Conservation (phyloP, 1,140 invertebrate species). For the Drosophila baimaii region DNA sequence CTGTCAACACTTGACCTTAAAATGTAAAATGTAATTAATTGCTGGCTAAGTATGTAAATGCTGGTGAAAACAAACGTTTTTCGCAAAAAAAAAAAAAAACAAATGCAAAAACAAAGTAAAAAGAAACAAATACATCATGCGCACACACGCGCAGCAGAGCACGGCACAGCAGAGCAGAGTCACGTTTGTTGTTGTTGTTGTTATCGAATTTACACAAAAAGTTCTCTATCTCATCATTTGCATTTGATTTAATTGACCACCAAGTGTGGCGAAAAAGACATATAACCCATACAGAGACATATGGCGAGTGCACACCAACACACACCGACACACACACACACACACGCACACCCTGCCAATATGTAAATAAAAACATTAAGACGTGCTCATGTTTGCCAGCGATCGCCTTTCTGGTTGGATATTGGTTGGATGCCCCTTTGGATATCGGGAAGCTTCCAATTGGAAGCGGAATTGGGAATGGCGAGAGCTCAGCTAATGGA, state of each 20-base stretch:
- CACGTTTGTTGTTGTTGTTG: conserved; percentile 54
- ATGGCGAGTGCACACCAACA: conserved; percentile 23
- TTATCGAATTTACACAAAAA: conserved; percentile 65
- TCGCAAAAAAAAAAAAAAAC: conserved; percentile 12
- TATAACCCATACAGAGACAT: conserved; percentile 8
- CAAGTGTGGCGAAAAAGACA: conserved; percentile 43
- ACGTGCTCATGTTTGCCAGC: conserved; percentile 24
- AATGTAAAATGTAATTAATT: conserved; percentile 69
- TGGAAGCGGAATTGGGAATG: conserved; percentile 19
- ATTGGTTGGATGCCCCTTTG: conserved; percentile 18
- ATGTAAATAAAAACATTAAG: conserved; percentile 80
- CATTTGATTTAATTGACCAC: conserved; percentile 74
- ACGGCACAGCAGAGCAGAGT: conserved; percentile 5
- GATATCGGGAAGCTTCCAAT: conserved; percentile 20
- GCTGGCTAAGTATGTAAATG: conserved; percentile 69
- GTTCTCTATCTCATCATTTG: conserved; percentile 68
- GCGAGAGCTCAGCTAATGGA: conserved; percentile 6
- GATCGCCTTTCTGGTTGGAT: conserved; percentile 45
- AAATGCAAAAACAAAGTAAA: conserved; percentile 13
- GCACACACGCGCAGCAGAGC: conserved; percentile 24
- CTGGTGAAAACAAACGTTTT: conserved; percentile 41
- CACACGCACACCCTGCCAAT: conserved; percentile 34
- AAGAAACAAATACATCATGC: conserved; percentile 19
- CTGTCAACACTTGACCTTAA: conserved; percentile 72
- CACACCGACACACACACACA: conserved; percentile 17